Evolutionary conservation across 2,888 invertebrate species (phyloP), one percentile per base, ranked within the genome.

Genomic region (Thalpophila matura): DNA sequence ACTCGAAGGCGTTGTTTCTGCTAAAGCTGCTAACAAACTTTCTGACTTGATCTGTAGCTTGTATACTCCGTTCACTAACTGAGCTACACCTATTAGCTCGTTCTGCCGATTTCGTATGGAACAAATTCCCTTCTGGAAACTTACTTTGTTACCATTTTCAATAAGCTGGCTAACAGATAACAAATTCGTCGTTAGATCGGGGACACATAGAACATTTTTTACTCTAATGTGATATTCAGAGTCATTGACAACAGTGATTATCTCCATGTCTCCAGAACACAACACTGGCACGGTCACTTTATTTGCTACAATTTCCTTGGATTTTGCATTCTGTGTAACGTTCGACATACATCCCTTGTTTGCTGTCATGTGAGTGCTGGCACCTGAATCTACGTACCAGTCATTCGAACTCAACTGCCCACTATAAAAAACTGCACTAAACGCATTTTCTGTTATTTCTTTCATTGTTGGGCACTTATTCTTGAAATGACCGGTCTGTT

Each of bases 231-330:
- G 27, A 10, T 27, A 18, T 27, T 27, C 6, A 2, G 9, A 12
- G 5, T 29, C 29, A 6, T 18, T 7, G 0, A 45, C 18, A 18
- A 29, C 27, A 2, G 27, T 29, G 1, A 29, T 45, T 12, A 45
- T 45, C 12, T 20, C 27, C 12, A 12, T 45, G 1, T 27, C 16
- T 12, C 45, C 45, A 6, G 29, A 45, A 3, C 45, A 45, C 16
- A 43, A 45, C 6, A 45, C 18, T 3, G 27, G 29, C 45, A 45
- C 18, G 12, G 43, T 43, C 14, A 14, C 27, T 27, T 12, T 43
- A 3, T 43, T 43, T 12, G 43, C 43, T 16, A 43, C 43, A 43
- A 43, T 18, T 20, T 40, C 40, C 22, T 40, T 40, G 12, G 31
- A n/a, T n/a, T n/a, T n/a, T n/a, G n/a, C n/a, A n/a, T n/a, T n/a